Evolutionary conservation across 1,140 invertebrate species (phyloP).

Genomic region (Brachionus calyciflorus): DNA sequence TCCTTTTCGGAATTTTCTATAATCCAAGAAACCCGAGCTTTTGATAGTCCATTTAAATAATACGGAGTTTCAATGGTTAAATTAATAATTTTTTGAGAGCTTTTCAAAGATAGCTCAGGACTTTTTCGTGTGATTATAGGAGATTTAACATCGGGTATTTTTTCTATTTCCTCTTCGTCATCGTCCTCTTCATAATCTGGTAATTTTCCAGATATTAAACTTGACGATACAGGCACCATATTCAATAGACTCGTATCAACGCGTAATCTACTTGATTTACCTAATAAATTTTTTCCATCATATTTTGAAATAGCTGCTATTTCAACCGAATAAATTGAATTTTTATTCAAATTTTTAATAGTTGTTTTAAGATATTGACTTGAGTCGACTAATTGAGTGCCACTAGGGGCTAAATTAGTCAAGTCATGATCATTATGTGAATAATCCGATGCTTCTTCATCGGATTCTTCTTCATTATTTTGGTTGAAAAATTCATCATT

Average conservation of each 20-base stretch:
- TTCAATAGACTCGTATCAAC: neutral
- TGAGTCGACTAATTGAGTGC: neutral
- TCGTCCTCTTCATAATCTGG: neutral
- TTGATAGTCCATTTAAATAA: slow-evolving; percentile 3
- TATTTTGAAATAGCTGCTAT: neutral
- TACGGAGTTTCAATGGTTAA: slow-evolving; percentile 1
- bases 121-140: neutral
- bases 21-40: neutral
- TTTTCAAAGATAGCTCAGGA: neutral
- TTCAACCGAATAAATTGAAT: slow-evolving; percentile 3
- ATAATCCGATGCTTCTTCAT: neutral
- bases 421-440: neutral
- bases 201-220: neutral
- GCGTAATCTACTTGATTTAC: neutral
- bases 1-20: neutral
- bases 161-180: neutral
- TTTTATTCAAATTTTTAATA: slow-evolving; percentile 18
- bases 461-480: slow-evolving; percentile 2
- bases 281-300: neutral
- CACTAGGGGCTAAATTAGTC: neutral
- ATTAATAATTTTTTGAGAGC: neutral
- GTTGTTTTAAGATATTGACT: neutral
- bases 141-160: neutral
- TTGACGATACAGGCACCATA: neutral
- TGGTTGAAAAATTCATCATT: neutral